phyloP scores from a whole-genome alignment of 1,140 invertebrate genomes.

The Temnothorax curvispinosus region DNA sequence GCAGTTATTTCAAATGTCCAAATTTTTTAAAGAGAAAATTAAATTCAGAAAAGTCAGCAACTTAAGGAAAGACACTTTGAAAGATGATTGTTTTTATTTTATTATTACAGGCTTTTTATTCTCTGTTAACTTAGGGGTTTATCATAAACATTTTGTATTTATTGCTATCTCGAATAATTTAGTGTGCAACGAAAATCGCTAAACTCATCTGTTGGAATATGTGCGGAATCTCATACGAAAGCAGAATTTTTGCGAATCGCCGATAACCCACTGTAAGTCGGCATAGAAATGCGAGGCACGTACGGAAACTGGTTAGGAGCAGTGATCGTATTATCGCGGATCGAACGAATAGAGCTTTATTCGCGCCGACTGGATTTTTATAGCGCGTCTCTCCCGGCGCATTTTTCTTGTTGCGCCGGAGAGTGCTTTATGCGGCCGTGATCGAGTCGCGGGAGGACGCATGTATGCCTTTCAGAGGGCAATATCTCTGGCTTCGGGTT shows the following conservation, averaged over 20 bases:
- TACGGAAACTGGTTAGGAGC: constrained; percentile 43
- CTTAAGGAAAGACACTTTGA: neutral
- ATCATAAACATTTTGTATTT: neutral
- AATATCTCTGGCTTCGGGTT: constrained; percentile 19
- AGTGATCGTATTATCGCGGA: constrained; percentile 42
- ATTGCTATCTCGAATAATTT: neutral
- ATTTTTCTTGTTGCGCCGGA: constrained; percentile 44
- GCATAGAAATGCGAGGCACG: constrained; percentile 25
- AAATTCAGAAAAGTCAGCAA: neutral
- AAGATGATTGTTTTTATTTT: neutral
- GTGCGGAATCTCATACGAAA: neutral
- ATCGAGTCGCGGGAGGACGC: constrained; percentile 42
- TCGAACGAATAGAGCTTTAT: constrained; percentile 44
- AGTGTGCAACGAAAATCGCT: no score
- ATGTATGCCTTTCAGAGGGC: constrained; percentile 47
- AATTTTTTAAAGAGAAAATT: neutral
- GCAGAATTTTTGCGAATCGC: constrained; percentile 26
- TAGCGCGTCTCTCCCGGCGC: constrained; percentile 25
- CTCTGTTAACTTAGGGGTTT: neutral
- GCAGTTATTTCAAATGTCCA: neutral
- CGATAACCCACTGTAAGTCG: neutral
- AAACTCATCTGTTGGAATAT: neutral
- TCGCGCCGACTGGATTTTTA: constrained; percentile 54
- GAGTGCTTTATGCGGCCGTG: constrained; percentile 53
- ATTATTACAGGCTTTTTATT: neutral